Conservation (phyloP, 2,888 invertebrate genomes). For the Pherbina coryleti region DNA sequence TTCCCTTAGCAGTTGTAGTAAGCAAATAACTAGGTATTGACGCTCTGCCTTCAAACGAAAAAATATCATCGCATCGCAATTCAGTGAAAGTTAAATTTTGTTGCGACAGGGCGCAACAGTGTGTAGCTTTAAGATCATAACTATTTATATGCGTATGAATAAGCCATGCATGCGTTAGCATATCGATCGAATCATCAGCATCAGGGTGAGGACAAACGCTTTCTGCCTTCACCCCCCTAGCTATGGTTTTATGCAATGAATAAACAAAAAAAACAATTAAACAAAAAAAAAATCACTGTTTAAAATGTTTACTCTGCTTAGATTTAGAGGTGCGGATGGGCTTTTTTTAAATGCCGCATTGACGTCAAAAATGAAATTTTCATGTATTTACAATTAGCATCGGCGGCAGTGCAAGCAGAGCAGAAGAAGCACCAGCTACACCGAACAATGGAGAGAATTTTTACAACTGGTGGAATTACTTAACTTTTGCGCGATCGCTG, state of each 20-base stretch:
- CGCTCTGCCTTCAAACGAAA: not conserved
- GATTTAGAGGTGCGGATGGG: not conserved
- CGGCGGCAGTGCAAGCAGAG: constrained; percentile 23
- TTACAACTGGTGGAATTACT: constrained; percentile 60
- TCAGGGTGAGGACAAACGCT: not conserved
- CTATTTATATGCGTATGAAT: not conserved
- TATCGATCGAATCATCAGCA: not conserved
- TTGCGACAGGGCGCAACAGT: not conserved
- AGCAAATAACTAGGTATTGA: too few species aligned
- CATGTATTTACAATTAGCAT: constrained; percentile 50
- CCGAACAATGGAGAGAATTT: constrained; percentile 48
- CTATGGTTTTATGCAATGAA: too few species aligned
- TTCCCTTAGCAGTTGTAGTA: too few species aligned
- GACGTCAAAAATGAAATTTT: constrained; percentile 52
- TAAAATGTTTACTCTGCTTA: not conserved
- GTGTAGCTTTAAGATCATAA: not conserved
- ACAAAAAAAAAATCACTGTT: not conserved
- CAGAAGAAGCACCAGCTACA: constrained; percentile 50
- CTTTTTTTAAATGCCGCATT: constrained; percentile 34
- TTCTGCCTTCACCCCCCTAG: too few species aligned
- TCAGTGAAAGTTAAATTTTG: constrained; percentile 6
- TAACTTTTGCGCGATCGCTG: constrained; percentile 47
- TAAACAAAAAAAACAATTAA: not conserved
- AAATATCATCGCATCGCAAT: not conserved
- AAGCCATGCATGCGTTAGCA: not conserved